Percentiles rank a stretch among this genome's conserved stretches.
Conservation (phyloP, 2,797 vertebrate genomes). For the Sibirionetta formosa region DNA sequence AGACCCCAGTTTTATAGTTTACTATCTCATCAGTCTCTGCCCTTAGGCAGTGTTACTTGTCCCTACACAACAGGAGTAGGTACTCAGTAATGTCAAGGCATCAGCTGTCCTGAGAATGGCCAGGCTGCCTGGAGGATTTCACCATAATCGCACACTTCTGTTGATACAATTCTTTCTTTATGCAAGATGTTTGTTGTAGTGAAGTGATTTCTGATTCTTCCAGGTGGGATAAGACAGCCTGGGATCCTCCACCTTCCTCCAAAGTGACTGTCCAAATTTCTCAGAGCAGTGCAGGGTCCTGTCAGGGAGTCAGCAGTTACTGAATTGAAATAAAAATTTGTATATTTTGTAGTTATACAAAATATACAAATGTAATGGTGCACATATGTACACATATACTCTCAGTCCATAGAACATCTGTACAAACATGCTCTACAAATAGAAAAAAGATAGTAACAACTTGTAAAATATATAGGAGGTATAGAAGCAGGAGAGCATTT, state of each 20-base stretch:
- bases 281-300: background rate
- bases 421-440: background rate
- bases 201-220: background rate
- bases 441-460: background rate
- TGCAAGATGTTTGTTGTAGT: background rate
- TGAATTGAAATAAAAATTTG: too few relatives aligned
- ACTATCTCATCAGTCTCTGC: background rate
- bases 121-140: background rate
- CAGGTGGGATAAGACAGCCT: background rate
- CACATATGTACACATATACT: background rate
- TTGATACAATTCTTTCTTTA: background rate
- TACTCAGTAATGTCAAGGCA: background rate
- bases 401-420: background rate
- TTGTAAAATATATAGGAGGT: background rate
- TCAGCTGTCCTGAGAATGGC: background rate
- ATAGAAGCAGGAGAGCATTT: background rate
- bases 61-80: background rate
- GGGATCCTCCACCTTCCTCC: background rate
- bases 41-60: background rate
- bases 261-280: background rate
- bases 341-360: background rate
- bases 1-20: constrained; percentile 5
- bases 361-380: background rate
- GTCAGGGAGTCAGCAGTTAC: background rate
- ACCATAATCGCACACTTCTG: background rate